Evolutionary conservation across 1,140 invertebrate species (phyloP).

Genomic region (Mycetomoellerius zeteki): DNA sequence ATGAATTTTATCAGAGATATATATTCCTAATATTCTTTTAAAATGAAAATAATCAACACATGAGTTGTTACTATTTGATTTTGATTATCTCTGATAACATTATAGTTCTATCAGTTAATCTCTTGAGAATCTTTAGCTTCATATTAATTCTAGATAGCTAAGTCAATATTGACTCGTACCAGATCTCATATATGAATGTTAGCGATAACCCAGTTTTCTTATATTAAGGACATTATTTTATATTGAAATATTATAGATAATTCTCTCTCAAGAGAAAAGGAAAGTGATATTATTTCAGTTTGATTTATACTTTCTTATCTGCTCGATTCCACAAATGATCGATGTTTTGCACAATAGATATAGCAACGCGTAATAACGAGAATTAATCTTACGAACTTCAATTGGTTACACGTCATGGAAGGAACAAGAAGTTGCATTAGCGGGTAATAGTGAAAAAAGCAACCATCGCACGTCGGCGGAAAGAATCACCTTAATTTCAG

Average conservation of each 20-base stretch:
- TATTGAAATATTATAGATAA: constrained; percentile 1
- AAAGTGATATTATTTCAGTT: background rate
- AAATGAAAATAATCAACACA: background rate
- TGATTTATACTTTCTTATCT: constrained; percentile 4
- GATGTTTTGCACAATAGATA: constrained; percentile 18
- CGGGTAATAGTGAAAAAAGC: background rate
- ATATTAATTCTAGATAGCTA: constrained; percentile 21
- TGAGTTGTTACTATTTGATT: constrained; percentile 23
- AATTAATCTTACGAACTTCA: background rate
- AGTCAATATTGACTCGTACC: constrained; percentile 60
- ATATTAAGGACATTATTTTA: background rate
- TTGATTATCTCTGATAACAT: constrained; percentile 19
- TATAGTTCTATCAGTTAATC: constrained; percentile 12
- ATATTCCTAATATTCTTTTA: background rate
- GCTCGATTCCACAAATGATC: constrained; percentile 13
- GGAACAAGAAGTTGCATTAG: constrained; percentile 9
- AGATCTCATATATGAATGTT: constrained; percentile 9
- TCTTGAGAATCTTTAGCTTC: constrained; percentile 3
- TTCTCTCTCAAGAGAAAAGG: background rate
- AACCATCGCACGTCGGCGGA: background rate
- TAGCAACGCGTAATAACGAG: background rate
- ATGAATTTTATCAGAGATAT: background rate
- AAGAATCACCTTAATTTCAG: constrained; percentile 57
- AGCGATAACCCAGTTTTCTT: constrained; percentile 60
- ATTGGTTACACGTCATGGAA: constrained; percentile 16